A percentile compares a stretch with the other conserved stretches of the same genome.
Conservation (phyloP, 1,140 invertebrate species). For the Sycobia sp. region DNA sequence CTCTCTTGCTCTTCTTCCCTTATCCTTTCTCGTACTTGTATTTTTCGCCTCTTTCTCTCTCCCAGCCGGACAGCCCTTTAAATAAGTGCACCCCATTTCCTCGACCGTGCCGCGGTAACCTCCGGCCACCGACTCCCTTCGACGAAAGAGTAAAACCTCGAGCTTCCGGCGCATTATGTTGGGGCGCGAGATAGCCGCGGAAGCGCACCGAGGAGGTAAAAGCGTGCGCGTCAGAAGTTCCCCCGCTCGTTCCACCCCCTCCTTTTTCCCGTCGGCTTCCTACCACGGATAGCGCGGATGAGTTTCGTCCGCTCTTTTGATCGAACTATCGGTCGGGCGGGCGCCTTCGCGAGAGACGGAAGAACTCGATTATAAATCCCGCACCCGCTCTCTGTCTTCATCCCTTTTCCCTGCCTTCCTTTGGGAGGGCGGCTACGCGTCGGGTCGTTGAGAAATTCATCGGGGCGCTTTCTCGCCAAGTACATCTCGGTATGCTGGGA, state of each 20-base stretch:
- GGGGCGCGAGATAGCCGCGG: conserved; percentile 17
- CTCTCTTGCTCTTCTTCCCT: too few relatives aligned
- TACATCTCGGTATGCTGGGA: too few relatives aligned
- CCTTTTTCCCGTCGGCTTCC: neutral
- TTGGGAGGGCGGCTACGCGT: too few relatives aligned
- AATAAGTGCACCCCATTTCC: conserved; percentile 31
- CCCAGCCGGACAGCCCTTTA: conserved; percentile 2
- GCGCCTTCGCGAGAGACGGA: neutral
- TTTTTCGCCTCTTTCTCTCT: neutral
- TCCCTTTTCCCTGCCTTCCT: neutral
- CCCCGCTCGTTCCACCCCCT: conserved; percentile 2
- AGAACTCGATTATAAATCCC: neutral
- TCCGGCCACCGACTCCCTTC: neutral
- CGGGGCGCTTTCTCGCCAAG: too few relatives aligned
- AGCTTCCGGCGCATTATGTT: conserved; percentile 24
- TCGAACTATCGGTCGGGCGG: neutral
- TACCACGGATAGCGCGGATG: neutral
- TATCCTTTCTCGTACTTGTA: neutral
- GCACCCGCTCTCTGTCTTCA: neutral
- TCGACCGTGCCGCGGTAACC: neutral
- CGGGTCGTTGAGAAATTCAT: too few relatives aligned
- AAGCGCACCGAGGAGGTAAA: conserved; percentile 13
- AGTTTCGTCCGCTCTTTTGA: conserved; percentile 11
- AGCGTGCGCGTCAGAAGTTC: conserved; percentile 3
- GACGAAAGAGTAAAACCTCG: conserved; percentile 19